Conservation (phyloP, 2,113 vertebrate species). For the Mionectes macconnelli region DNA sequence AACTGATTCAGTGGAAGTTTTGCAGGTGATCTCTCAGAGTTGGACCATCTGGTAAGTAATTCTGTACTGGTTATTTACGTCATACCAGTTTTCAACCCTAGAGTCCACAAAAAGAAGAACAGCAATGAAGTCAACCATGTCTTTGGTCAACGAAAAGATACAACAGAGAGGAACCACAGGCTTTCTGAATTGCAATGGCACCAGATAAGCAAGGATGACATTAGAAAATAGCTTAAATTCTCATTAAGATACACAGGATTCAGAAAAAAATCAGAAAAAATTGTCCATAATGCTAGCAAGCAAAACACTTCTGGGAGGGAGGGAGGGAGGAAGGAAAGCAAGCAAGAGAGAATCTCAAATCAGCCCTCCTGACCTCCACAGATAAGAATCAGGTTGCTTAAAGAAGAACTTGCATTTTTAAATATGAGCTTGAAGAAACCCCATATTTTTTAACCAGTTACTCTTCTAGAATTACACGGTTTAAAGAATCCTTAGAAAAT, state of each 20-base stretch:
- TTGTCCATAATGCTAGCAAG: not conserved
- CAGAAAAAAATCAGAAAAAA: not conserved
- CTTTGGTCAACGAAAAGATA: not conserved
- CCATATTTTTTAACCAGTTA: not conserved
- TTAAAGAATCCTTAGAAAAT: not conserved
- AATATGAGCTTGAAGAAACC: not conserved
- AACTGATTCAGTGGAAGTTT: not conserved
- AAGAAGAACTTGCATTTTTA: slow-evolving; percentile 1
- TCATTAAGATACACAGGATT: not conserved
- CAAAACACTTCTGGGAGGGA: not conserved
- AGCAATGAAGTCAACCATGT: not conserved
- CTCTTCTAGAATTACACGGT: not conserved
- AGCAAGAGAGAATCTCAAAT: not conserved
- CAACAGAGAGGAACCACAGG: not conserved
- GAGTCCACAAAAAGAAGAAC: not conserved
- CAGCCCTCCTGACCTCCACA: not conserved
- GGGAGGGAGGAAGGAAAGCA: not conserved
- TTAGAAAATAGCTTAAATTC: not conserved
- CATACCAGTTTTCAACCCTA: not conserved
- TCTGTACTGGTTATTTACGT: not conserved
- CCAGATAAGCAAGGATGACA: not conserved
- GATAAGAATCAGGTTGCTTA: slow-evolving; percentile 19
- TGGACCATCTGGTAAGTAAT: not conserved
- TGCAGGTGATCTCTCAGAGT: not conserved
- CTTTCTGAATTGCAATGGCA: not conserved